Evolutionary conservation across 2,797 vertebrate species (phyloP).

Genomic region (Holocentrus rufus): DNA sequence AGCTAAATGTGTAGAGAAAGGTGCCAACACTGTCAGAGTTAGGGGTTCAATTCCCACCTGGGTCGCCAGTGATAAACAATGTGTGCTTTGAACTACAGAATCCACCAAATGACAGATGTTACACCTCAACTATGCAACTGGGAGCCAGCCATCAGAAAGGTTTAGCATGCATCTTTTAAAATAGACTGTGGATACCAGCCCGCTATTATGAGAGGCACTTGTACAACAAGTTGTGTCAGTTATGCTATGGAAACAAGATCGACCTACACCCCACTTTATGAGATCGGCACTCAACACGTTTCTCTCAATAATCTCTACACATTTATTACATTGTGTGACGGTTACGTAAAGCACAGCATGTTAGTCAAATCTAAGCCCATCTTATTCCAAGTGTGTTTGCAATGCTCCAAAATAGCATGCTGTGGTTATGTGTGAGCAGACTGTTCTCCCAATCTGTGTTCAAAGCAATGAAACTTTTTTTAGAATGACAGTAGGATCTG

Average conservation of each 20-base stretch:
- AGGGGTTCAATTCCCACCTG: too few species aligned
- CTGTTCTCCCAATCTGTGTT: neutral
- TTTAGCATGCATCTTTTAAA: too few species aligned
- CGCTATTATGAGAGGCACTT: neutral
- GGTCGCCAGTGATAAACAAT: too few species aligned
- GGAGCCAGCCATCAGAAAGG: too few species aligned
- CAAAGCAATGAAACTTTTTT: neutral
- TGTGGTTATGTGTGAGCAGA: neutral
- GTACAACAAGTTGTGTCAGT: neutral
- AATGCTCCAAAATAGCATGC: conserved; percentile 20
- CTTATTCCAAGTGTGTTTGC: neutral
- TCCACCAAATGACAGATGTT: too few species aligned
- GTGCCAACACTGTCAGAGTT: too few species aligned
- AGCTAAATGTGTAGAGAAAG: too few species aligned
- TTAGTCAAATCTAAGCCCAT: conserved; percentile 3
- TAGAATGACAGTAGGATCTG: neutral
- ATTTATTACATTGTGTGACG: neutral
- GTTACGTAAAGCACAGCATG: conserved; percentile 12
- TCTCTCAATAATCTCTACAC: neutral
- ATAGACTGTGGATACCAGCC: too few species aligned
- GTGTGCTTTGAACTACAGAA: too few species aligned
- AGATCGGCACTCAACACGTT: neutral
- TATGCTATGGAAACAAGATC: neutral
- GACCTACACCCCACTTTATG: neutral
- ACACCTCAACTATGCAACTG: too few species aligned